A percentile compares a stretch with the other conserved stretches of the same genome.
phyloP scores from a whole-genome alignment of 2,888 invertebrate species.

The Chrysotoxum bicinctum region DNA sequence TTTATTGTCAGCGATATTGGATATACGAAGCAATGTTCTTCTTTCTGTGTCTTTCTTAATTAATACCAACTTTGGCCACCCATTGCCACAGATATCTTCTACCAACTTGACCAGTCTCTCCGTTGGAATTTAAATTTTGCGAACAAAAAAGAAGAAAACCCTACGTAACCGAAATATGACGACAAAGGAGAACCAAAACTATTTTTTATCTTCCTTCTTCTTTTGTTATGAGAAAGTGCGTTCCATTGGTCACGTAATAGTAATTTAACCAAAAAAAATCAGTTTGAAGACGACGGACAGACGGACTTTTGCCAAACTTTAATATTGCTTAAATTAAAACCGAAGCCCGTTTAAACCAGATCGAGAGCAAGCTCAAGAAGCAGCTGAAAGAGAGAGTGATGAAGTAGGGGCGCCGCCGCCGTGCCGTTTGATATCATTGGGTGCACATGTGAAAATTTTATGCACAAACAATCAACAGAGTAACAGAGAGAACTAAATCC shows the following conservation, averaged over 20 bases:
- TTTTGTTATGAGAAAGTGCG: constrained; percentile 65
- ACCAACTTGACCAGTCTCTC: not conserved
- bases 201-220: constrained; percentile 31
- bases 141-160: constrained; percentile 18
- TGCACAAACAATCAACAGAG: constrained; percentile 48
- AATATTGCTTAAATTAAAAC: constrained; percentile 30
- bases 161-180: constrained; percentile 60
- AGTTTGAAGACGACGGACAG: constrained; percentile 53
- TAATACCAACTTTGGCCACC: not conserved
- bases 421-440: constrained; percentile 12
- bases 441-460: constrained; percentile 48
- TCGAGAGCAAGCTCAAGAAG: constrained; percentile 14
- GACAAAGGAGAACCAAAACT: constrained; percentile 42
- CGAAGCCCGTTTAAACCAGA: constrained; percentile 37
- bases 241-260: constrained; percentile 67
- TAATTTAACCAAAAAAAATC: constrained; percentile 66
- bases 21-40: not conserved
- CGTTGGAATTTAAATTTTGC: constrained; percentile 67
- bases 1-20: not conserved
- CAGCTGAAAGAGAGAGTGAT: constrained; percentile 2
- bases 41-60: not conserved
- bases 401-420: not conserved
- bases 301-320: constrained; percentile 69
- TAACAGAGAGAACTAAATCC: not conserved
- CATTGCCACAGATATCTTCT: not conserved